Base-by-base conservation (phyloP, 2,888 invertebrate species). In the Rhagonycha fulva region DNA sequence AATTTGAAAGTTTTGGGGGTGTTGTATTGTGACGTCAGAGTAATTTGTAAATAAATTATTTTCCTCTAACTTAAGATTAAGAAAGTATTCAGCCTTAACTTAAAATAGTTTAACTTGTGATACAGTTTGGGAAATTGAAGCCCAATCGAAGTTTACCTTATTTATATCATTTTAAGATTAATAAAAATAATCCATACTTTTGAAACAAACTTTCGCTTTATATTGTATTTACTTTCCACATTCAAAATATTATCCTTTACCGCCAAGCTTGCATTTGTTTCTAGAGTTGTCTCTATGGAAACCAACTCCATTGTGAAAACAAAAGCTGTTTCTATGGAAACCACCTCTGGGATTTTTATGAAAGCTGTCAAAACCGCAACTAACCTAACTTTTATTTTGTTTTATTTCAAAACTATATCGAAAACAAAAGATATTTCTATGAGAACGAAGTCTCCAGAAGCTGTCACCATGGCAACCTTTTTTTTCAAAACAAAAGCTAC, bases 71-170 rank as follows among this genome's bases (percentile, higher is more conserved):
- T n/a, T 47, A 47, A n/a, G 47, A 47, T 66, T 66, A 66, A 66
- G 63, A 24, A 4, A 66, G 24, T 12, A 66, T 24, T 23, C 23
- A 66, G 23, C 24, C 26, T 24, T 66, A 66, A 23, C 26, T 66
- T 66, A 66, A 66, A 66, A 66, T 66, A 66, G 63, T 70, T 62
- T 24, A 72, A 47, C 67, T 67, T 72, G 72, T 72, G 72, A 72
- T 72, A 67, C 67, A 67, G 23, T 67, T 60, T 67, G 14, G 60
- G 61, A 67, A 70, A 68, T 19, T 11, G 28, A 66, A 30, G 9
- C 32, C 47, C 30, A 66, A 66, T 71, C 71, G 63, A 24, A 71
- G 28, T 63, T 71, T 71, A 71, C 63, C 60, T 24, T 70, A 70
- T 60, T 70, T 26, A 62, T 70, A 60, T 47, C 47, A 47, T 47